These are phyloP conservation scores for Phacellophora camtschatica DNA, from an alignment of 30 jellyfish, hydroid and myxozoan species.

Conservation along the genomic window DNA sequence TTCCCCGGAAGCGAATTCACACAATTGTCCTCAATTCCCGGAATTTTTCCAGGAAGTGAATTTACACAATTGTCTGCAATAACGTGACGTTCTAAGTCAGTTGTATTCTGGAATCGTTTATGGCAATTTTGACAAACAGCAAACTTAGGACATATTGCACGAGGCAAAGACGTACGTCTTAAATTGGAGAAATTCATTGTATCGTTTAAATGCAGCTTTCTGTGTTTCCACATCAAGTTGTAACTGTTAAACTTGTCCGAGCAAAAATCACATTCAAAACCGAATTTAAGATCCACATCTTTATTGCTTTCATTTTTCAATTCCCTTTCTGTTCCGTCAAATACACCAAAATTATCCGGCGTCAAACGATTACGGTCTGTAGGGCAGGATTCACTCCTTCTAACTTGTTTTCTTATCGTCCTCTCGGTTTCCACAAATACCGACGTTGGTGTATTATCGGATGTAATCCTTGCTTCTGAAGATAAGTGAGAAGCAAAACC, in stretches of 20 bases:
- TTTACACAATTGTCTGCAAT: background rate
- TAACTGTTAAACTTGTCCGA: slow-evolving; percentile 43
- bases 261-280: slow-evolving; percentile 71
- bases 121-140: slow-evolving; percentile 28
- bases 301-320: background rate
- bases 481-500: too few species aligned
- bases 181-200: background rate
- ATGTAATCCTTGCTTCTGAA: too few species aligned
- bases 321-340: too few species aligned
- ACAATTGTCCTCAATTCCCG: background rate
- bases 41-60: too few species aligned
- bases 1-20: background rate
- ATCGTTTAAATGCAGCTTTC: slow-evolving; percentile 51
- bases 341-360: too few species aligned
- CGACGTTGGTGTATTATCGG: background rate
- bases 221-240: slow-evolving; percentile 59
- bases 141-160: slow-evolving; percentile 55
- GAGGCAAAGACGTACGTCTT: slow-evolving; percentile 24
- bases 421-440: background rate
- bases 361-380: background rate
- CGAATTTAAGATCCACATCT: slow-evolving; percentile 17
- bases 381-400: background rate
- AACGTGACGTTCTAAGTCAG: slow-evolving; percentile 32
- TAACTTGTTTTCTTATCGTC: background rate
- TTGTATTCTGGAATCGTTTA: slow-evolving; percentile 14